Percentiles rank a stretch among this genome's conserved stretches.
These are phyloP conservation scores for Spilogale gracilis DNA, from an alignment of 2,113 vertebrate genomes.

Conservation along the genomic window DNA sequence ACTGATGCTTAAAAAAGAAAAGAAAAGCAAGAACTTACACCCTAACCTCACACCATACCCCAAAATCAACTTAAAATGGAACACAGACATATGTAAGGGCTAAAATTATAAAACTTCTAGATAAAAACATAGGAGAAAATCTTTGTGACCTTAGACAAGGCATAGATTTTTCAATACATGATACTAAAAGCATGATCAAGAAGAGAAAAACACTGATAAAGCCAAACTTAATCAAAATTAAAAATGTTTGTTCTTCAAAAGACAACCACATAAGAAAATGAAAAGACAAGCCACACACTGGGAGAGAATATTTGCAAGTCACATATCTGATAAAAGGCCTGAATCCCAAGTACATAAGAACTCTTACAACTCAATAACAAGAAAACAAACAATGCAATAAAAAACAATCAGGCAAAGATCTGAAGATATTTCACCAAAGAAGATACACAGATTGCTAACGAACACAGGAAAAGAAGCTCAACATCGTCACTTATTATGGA, in stretches of 20 bases:
- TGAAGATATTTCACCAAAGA: not conserved
- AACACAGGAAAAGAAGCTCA: slow-evolving; percentile 12
- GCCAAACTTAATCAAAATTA: not conserved
- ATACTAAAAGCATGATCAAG: not conserved
- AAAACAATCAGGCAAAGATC: not conserved
- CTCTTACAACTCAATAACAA: not conserved
- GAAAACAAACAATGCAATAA: not conserved
- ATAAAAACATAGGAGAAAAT: slow-evolving; percentile 8
- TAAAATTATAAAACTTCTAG: slow-evolving; percentile 46
- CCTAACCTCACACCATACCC: not conserved
- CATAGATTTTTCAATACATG: not conserved
- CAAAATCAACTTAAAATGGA: slow-evolving; percentile 36
- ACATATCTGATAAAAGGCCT: not conserved
- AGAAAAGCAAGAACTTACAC: not conserved
- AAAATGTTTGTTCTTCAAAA: slow-evolving; percentile 34
- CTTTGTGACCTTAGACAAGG: not conserved
- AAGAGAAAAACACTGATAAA: not conserved
- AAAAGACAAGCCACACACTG: not conserved
- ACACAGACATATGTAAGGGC: not conserved
- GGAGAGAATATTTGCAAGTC: slow-evolving; percentile 30
- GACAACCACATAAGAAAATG: not conserved
- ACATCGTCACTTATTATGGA: not conserved
- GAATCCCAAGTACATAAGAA: not conserved
- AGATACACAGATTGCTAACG: not conserved
- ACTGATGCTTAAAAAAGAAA: not conserved